phyloP scores from a whole-genome alignment of 2,797 vertebrate genomes.

The Coendou prehensilis region DNA sequence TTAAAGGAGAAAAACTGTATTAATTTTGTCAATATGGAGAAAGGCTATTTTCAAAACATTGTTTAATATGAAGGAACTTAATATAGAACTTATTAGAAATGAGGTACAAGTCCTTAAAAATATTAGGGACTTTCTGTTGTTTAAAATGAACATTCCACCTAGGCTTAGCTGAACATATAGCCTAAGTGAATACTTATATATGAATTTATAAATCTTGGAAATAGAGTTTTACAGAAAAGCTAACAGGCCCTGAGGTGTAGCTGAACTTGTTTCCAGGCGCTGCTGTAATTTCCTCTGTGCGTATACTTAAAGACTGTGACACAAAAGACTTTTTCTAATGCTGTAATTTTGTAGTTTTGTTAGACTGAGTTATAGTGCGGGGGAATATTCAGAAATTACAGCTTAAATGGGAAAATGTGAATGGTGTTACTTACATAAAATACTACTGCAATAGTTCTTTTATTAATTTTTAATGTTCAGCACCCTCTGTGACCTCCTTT shows the following conservation, averaged over 20 bases:
- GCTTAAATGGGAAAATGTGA: slow-evolving; percentile 88
- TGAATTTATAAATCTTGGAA: slow-evolving; percentile 80
- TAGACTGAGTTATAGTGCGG: slow-evolving; percentile 85
- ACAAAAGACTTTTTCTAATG: slow-evolving; percentile 85
- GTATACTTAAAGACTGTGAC: slow-evolving; percentile 82
- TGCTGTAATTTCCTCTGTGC: slow-evolving; percentile 77
- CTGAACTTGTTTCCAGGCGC: slow-evolving; percentile 74
- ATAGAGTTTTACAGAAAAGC: slow-evolving; percentile 80
- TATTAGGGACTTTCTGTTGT: slow-evolving; percentile 39
- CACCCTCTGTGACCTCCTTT: slow-evolving; percentile 89
- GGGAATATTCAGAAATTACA: slow-evolving; percentile 88
- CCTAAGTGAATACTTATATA: slow-evolving; percentile 69
- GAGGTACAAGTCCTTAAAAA: slow-evolving; percentile 62
- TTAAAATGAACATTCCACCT: slow-evolving; percentile 76
- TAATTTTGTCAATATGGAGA: slow-evolving; percentile 50
- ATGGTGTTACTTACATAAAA: slow-evolving; percentile 89
- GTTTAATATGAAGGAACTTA: slow-evolving; percentile 14
- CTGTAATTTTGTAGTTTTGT: slow-evolving; percentile 85
- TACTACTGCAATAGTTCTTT: slow-evolving; percentile 91
- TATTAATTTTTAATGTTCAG: slow-evolving; percentile 93
- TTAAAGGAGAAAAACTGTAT: slow-evolving; percentile 58
- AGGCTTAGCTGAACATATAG: slow-evolving; percentile 24
- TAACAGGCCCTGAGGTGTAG: slow-evolving; percentile 72
- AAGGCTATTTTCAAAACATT: slow-evolving; percentile 70
- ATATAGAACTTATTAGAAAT: slow-evolving; percentile 55